phyloP scores from a whole-genome alignment of 2,888 invertebrate genomes.

The Xylota segnis region DNA sequence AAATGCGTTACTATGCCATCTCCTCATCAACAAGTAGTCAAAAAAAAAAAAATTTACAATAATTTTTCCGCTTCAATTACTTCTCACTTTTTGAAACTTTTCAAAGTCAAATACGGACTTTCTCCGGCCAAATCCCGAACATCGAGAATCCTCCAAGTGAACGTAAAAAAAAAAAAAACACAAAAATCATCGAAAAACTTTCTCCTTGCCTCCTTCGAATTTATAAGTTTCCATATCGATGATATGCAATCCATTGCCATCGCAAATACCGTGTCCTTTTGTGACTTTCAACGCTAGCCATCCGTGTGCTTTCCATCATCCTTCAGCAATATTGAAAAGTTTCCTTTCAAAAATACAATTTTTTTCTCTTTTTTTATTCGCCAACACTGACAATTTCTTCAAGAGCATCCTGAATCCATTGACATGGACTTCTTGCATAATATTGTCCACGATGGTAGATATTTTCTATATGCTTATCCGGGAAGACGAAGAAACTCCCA shows the following conservation, averaged over 20 bases:
- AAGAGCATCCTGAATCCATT: constrained; percentile 35
- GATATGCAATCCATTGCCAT: constrained; percentile 57
- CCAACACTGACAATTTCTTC: constrained; percentile 35
- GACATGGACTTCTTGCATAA: constrained; percentile 47
- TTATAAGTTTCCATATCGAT: constrained; percentile 73
- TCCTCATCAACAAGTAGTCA: background rate
- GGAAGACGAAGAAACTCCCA: constrained; percentile 50
- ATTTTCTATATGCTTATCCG: constrained; percentile 16
- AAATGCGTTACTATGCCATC: constrained; percentile 5
- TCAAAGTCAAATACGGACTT: constrained; percentile 72
- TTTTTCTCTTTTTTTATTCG: constrained; percentile 36
- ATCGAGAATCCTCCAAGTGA: constrained; percentile 12
- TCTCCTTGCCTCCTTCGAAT: constrained; percentile 43
- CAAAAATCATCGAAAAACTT: constrained; percentile 53
- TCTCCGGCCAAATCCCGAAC: constrained; percentile 40
- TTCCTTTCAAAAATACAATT: constrained; percentile 50
- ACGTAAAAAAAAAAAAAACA: constrained; percentile 15
- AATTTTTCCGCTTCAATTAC: constrained; percentile 71
- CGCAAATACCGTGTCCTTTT: constrained; percentile 56
- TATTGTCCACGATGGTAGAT: constrained; percentile 15
- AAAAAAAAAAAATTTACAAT: constrained; percentile 39
- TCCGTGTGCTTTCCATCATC: constrained; percentile 53
- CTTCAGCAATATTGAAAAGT: constrained; percentile 40
- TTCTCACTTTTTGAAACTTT: constrained; percentile 51
- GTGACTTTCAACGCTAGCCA: constrained; percentile 49